phyloP scores from a whole-genome alignment of 2,113 vertebrate species.

The Ophiodon elongatus region DNA sequence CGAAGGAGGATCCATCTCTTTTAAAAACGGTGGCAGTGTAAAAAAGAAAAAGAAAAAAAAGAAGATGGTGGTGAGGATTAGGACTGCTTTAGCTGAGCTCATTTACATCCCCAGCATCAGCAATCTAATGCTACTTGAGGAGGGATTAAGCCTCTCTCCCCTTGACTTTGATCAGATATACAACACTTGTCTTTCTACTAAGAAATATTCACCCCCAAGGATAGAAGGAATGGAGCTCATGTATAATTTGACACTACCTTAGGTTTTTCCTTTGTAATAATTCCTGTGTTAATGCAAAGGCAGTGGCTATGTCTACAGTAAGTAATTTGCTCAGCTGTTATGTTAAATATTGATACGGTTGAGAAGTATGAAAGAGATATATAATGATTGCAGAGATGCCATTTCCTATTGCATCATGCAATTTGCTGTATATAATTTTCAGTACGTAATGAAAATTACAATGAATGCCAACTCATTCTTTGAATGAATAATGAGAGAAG shows the following conservation, averaged over 20 bases:
- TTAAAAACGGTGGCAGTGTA: constrained; percentile 59
- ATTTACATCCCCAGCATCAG: constrained; percentile 81
- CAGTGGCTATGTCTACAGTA: constrained; percentile 51
- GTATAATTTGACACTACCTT: constrained; percentile 69
- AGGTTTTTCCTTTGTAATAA: constrained; percentile 73
- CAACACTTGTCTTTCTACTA: constrained; percentile 78
- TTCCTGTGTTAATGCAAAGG: constrained; percentile 61
- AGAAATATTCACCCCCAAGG: constrained; percentile 75
- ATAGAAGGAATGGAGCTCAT: constrained; percentile 62
- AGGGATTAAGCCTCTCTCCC: constrained; percentile 77
- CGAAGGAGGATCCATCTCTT: constrained; percentile 38
- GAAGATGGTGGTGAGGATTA: constrained; percentile 75
- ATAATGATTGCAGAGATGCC: constrained; percentile 10
- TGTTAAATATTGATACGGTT: constrained; percentile 53
- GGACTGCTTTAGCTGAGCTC: constrained; percentile 76
- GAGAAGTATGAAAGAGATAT: constrained; percentile 21
- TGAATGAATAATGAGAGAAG: constrained; percentile 35
- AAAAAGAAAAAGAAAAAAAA: constrained; percentile 16
- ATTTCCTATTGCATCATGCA: constrained; percentile 25
- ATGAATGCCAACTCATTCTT: constrained; percentile 27
- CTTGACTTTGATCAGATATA: constrained; percentile 83
- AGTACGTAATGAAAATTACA: constrained; percentile 26
- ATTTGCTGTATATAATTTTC: constrained; percentile 41
- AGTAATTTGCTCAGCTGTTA: constrained; percentile 56
- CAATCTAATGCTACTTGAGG: constrained; percentile 80